These are phyloP conservation scores for Desmodus rotundus DNA, from an alignment of 2,113 vertebrate genomes.

Conservation along the genomic window DNA sequence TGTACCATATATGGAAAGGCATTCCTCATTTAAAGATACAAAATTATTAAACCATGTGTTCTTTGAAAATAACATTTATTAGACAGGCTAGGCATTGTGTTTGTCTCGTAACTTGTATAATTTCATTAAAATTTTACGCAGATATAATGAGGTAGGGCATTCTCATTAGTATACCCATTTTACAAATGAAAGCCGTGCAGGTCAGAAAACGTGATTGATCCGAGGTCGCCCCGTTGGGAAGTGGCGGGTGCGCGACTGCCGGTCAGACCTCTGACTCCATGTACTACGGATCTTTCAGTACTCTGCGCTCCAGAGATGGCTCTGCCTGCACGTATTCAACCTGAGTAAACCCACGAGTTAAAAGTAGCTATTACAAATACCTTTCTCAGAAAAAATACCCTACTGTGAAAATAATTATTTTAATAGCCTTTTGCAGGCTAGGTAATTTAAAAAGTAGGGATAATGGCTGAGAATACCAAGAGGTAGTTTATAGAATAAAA, in stretches of 20 bases:
- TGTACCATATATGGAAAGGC: not conserved
- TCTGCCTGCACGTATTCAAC: not conserved
- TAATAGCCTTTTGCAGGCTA: not conserved
- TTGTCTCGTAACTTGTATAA: not conserved
- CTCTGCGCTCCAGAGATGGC: not conserved
- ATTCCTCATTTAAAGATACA: not conserved
- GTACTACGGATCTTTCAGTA: not conserved
- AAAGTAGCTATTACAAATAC: not conserved
- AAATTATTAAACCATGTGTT: not conserved
- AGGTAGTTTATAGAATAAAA: constrained; percentile 15
- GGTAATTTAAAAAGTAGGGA: not conserved
- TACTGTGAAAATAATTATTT: not conserved
- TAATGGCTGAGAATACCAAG: not conserved
- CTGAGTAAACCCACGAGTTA: not conserved
- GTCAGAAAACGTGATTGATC: not conserved
- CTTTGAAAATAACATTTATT: not conserved
- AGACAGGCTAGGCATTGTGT: not conserved
- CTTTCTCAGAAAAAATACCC: not conserved
- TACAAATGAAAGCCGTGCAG: not conserved
- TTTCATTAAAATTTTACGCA: not conserved
- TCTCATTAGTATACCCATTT: not conserved
- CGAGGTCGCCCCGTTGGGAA: not conserved
- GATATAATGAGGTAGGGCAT: not conserved
- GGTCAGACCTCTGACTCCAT: not conserved
- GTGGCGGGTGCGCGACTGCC: not conserved